phyloP scores from a whole-genome alignment of 1,140 invertebrate species.

The Cotesia vestalis region DNA sequence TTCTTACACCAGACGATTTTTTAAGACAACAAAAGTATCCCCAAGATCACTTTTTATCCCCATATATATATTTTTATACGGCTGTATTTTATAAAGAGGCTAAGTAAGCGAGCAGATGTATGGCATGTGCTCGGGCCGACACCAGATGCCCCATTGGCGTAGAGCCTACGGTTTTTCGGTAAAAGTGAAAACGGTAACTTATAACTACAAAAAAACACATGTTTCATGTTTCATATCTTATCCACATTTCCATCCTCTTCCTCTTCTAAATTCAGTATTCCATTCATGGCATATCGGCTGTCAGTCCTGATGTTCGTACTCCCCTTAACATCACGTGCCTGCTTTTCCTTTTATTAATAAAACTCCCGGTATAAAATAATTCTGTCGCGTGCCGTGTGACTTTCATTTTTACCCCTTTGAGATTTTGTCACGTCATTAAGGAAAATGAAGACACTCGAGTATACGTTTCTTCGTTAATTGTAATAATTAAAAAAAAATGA shows the following conservation, averaged over 20 bases:
- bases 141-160: slow-evolving; percentile 65
- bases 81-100: slow-evolving; percentile 19
- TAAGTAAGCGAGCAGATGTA: slow-evolving; percentile 54
- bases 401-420: not conserved
- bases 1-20: slow-evolving; percentile 25
- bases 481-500: no score
- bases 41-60: not conserved
- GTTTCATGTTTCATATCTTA: slow-evolving; percentile 8
- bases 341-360: slow-evolving; percentile 2
- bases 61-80: not conserved
- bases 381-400: slow-evolving; percentile 48
- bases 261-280: slow-evolving; percentile 28
- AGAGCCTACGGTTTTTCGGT: slow-evolving; percentile 41
- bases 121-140: slow-evolving; percentile 62
- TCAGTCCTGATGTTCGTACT: not conserved
- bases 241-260: not conserved
- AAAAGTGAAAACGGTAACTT: not conserved
- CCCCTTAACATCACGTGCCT: no score
- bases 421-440: not conserved
- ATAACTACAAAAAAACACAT: slow-evolving; percentile 9
- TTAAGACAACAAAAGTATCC: slow-evolving; percentile 56
- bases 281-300: slow-evolving; percentile 40
- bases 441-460: not conserved
- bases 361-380: not conserved
- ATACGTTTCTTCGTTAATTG: no score